Percentiles rank a stretch among this genome's conserved stretches.
Conservation (phyloP, 1,140 invertebrate species). For the Ceratoteleas bidentatus region DNA sequence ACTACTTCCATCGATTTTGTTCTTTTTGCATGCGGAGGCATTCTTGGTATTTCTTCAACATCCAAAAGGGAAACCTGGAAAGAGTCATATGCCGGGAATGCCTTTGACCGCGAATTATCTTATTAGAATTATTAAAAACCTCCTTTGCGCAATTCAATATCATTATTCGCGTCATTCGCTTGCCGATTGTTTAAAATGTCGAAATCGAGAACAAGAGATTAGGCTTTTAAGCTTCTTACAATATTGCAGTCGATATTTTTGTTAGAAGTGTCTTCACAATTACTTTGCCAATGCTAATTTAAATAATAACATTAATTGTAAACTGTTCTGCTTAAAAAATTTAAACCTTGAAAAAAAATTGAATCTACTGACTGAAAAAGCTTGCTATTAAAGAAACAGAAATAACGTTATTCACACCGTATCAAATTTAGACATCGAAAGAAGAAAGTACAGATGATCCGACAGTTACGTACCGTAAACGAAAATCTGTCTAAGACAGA, state of each 20-base stretch:
- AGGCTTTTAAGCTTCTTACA: conserved; percentile 20
- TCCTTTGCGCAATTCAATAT: conserved; percentile 45
- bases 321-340: not conserved
- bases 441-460: conserved; percentile 33
- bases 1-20: conserved; percentile 46
- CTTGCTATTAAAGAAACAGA: conserved; percentile 24
- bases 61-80: conserved; percentile 19
- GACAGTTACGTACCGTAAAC: conserved; percentile 39
- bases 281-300: not conserved
- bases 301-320: not conserved
- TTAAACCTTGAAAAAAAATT: conserved; percentile 3
- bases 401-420: conserved; percentile 43
- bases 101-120: conserved; percentile 48
- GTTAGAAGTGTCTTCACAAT: conserved; percentile 6
- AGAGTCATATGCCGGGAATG: conserved; percentile 50
- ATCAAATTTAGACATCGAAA: conserved; percentile 49
- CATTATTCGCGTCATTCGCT: conserved; percentile 40
- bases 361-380: conserved; percentile 1
- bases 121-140: conserved; percentile 57
- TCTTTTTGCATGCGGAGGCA: conserved; percentile 35
- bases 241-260: conserved; percentile 6
- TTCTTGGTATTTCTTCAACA: conserved; percentile 44
- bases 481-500: conserved; percentile 29
- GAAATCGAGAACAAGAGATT: conserved; percentile 16
- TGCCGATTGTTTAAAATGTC: conserved; percentile 37